Evolutionary conservation across 2,797 vertebrate species (phyloP), one percentile per base, ranked within the genome.

Genomic region (Notolabrus celidotus): DNA sequence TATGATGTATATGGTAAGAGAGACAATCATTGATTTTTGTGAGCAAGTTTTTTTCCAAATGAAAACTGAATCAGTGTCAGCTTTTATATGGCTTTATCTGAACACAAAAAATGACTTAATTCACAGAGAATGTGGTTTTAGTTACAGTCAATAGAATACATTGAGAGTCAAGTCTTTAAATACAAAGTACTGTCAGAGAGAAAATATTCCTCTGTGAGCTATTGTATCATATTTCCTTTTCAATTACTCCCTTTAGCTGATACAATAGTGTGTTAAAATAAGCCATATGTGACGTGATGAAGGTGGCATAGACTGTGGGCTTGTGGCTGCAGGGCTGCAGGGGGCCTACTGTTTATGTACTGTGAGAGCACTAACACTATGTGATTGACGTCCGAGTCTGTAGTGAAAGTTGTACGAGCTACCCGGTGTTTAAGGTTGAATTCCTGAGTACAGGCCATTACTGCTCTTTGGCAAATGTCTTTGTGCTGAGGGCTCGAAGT

Each of bases 391-490:
- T 52, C 76, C 31, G 50, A 45, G 33, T 71, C 66, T 52, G 63
- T 34, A 38, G 38, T 52, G 49, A 83, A 77, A 54, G 50, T 73
- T 58, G 56, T 80, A 51, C 14, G 19, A 55, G 54, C 64, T 79
- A 73, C 53, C 77, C 80, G 54, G 62, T 83, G 72, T 72, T 76
- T 83, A 71, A 42, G 71, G 54, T 53, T 77, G 71, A 74, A 86
- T 85, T 88, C 71, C 82, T 84, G 74, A 84, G 49, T 2, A 23
- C 1, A 11, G 77, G 60, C 71, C 77, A 77, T 83, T 67, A 53
- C 25, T 60, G 80, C 67, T 51, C 72, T 74, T 83, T 86, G 80
- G 86, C 80, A 72, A 74, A 74, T 71, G 62, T 56, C 77, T 80
- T 69, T 70, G 72, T 77, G 67, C 58, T 67, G 74, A 77, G 68